Conservation (phyloP, 2,888 invertebrate genomes). For the Eupithecia vulgata region DNA sequence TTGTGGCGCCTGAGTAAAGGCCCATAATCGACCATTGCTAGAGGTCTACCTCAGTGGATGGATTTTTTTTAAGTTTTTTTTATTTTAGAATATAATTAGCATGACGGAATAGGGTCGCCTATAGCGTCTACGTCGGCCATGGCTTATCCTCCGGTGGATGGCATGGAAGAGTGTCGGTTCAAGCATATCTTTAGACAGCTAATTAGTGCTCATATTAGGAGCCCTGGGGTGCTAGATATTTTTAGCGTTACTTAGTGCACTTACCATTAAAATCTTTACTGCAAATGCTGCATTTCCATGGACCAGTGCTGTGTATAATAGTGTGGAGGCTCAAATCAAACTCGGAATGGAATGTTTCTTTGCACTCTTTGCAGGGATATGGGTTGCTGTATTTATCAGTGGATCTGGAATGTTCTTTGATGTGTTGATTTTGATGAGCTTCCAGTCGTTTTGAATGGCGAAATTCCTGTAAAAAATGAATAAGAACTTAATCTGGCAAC, state of each 20-base stretch:
- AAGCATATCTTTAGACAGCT: too few relatives aligned
- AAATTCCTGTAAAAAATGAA: constrained; percentile 60
- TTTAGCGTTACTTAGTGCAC: constrained; percentile 5
- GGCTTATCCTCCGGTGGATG: too few relatives aligned
- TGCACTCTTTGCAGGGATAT: constrained; percentile 71
- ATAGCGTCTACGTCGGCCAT: too few relatives aligned
- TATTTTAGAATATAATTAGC: too few relatives aligned
- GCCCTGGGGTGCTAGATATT: too few relatives aligned
- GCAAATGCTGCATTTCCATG: constrained; percentile 76
- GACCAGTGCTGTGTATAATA: constrained; percentile 69
- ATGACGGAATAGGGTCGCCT: too few relatives aligned
- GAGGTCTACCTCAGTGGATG: too few relatives aligned
- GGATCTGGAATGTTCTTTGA: constrained; percentile 41
- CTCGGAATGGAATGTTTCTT: constrained; percentile 72
- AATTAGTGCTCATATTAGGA: too few relatives aligned
- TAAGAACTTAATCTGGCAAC: not conserved
- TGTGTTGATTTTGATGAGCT: constrained; percentile 54
- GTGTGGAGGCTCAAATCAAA: constrained; percentile 78
- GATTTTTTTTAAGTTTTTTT: too few relatives aligned
- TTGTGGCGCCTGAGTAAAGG: too few relatives aligned
- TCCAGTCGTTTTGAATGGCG: constrained; percentile 52
- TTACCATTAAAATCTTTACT: constrained; percentile 78
- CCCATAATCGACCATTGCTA: too few relatives aligned
- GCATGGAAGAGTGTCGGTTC: too few relatives aligned
- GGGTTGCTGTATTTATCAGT: constrained; percentile 28